Conservation (phyloP, 2,113 vertebrate species). For the Lagenorhynchus albirostris region DNA sequence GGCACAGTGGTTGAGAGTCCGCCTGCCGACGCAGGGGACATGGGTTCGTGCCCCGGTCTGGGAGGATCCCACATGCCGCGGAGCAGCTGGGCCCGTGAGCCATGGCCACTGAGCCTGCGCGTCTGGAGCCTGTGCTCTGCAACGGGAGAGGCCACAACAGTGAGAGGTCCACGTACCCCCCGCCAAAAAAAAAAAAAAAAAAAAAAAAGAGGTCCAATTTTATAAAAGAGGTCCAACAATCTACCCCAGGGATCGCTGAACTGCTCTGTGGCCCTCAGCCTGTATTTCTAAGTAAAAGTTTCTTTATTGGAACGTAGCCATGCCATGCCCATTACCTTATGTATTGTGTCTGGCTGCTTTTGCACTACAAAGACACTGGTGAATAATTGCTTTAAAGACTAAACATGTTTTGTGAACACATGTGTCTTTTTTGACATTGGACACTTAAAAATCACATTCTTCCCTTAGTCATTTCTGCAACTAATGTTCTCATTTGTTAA, state of each 20-base stretch:
- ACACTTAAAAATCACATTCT: background rate
- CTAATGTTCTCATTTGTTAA: background rate
- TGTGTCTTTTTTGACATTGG: background rate
- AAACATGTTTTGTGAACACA: background rate
- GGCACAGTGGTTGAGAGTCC: too few species aligned
- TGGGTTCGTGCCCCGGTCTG: too few species aligned
- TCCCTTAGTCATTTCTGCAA: background rate
- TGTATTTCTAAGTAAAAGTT: background rate
- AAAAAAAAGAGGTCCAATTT: background rate
- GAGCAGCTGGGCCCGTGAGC: too few species aligned
- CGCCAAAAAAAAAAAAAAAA: background rate
- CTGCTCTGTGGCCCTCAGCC: background rate
- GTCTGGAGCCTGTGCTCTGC: too few species aligned
- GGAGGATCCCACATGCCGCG: too few species aligned
- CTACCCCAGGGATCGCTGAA: background rate
- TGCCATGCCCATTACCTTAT: rapidly evolving
- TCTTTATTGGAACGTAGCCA: background rate
- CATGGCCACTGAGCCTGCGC: too few species aligned
- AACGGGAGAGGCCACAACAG: too few species aligned
- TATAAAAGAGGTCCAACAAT: background rate
- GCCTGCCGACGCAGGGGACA: too few species aligned
- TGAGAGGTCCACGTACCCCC: too few species aligned
- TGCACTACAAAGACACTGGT: background rate
- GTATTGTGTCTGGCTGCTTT: background rate
- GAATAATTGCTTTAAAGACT: background rate